Percentiles rank a stretch among this genome's conserved stretches.
These are phyloP conservation scores for Takifugu flavidus DNA, from an alignment of 2,113 vertebrate species.

Conservation along the genomic window DNA sequence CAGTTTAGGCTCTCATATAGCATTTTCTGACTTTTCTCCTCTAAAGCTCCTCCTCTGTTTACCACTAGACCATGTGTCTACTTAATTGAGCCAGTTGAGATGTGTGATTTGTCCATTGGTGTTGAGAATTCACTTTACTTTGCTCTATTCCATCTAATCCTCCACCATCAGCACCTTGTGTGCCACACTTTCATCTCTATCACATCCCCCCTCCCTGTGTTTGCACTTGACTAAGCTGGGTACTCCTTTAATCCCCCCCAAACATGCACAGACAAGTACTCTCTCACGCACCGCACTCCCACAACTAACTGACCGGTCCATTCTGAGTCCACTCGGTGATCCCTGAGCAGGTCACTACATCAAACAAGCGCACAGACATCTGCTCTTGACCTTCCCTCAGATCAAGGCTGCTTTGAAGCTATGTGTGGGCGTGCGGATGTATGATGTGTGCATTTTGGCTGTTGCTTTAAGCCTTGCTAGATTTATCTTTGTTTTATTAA, in stretches of 20 bases:
- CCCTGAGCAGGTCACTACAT: conserved; percentile 55
- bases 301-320: conserved; percentile 53
- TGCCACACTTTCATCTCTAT: conserved; percentile 56
- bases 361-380: conserved; percentile 49
- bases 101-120: conserved; percentile 13
- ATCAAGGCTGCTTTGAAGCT: conserved; percentile 68
- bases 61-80: conserved; percentile 19
- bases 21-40: too few relatives aligned
- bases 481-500: conserved; percentile 25
- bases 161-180: conserved; percentile 48
- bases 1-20: too few relatives aligned
- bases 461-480: conserved; percentile 15
- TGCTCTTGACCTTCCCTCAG: conserved; percentile 57
- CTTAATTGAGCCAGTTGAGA: too few relatives aligned
- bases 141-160: conserved; percentile 49
- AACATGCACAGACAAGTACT: conserved; percentile 17
- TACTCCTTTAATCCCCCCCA: conserved; percentile 39
- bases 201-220: conserved; percentile 13
- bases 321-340: conserved; percentile 39
- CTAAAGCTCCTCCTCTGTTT: conserved; percentile 27
- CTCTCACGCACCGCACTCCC: conserved; percentile 8
- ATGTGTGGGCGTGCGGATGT: conserved; percentile 9
- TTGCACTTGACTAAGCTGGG: conserved; percentile 48
- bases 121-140: conserved; percentile 27
- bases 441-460: conserved; percentile 19